A percentile compares a stretch with the other conserved stretches of the same genome.
Conservation (phyloP, 2,113 vertebrate species). For the Oncorhynchus masou region DNA sequence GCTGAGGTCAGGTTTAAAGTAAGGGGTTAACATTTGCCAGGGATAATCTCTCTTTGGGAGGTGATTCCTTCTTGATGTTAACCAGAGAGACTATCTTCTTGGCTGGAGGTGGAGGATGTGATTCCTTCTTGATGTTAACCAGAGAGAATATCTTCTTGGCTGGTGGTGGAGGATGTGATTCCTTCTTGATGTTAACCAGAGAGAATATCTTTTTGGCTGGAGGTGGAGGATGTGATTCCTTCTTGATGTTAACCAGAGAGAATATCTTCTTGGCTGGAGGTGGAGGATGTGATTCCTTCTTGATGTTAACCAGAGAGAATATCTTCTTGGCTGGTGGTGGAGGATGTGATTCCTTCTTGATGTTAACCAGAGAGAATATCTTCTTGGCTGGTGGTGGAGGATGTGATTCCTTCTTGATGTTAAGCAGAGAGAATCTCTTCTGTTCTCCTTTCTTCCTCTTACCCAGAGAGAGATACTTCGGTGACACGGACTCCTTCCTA, state of each 20-base stretch:
- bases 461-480: not conserved
- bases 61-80: slow-evolving; percentile 4
- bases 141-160: not conserved
- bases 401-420: too few relatives aligned
- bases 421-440: slow-evolving; percentile 21
- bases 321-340: too few relatives aligned
- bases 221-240: too few relatives aligned
- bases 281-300: too few relatives aligned
- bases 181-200: not conserved
- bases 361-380: too few relatives aligned
- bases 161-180: not conserved
- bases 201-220: too few relatives aligned
- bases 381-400: too few relatives aligned
- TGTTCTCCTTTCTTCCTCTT: slow-evolving; percentile 23
- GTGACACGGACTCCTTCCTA: slow-evolving; percentile 19
- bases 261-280: too few relatives aligned
- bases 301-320: too few relatives aligned
- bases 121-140: not conserved
- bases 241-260: too few relatives aligned
- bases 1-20: not conserved
- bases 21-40: not conserved
- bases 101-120: not conserved
- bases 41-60: too few relatives aligned
- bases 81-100: not conserved
- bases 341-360: too few relatives aligned